Base-by-base conservation (phyloP, 2,113 vertebrate genomes). In the Zapus hudsonius region DNA sequence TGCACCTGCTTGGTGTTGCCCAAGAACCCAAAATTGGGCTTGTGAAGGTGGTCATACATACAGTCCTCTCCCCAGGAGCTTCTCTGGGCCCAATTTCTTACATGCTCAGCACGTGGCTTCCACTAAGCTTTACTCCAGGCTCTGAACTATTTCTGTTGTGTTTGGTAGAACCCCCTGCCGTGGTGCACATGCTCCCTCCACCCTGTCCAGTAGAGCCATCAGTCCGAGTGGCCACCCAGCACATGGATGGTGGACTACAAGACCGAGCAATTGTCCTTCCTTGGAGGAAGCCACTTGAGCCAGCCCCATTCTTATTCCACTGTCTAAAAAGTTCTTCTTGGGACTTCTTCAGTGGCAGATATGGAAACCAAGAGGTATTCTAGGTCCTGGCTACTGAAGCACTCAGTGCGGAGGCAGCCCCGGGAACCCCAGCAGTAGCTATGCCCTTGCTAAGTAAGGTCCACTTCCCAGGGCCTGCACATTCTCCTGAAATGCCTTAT, bases 341-440 rank as follows among this genome's bases (percentile, higher is more conserved):
- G 81, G 36, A 27, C 27, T 33, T 23, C 8, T 5, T 69, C 69
- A 55, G 94, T 96, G 95, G 94, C 94, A 93, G 93, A 95, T 57
- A 79, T 16, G 27, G 33, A 63, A 64, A 13, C 40, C 16, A n/a
- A 80, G 44, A 3, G 1, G n/a, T 23, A 73, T 66, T 25, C 31
- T 38, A 7, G 63, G 52, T 70, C 20, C 83, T 79, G 73, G 52
- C 29, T 13, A 38, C n/a, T 17, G 52, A 36, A 33, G 76, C 42
- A 52, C 17, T 0, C 73, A 0, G 75, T 31, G 52, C 89, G 0
- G 15, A 29, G 42, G 69, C 1, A 69, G 42, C 25, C 19, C 29
- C 25, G 40, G 47, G 27, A n/a, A 22, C 84, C 13, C 47, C 10
- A 3, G 17, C 38, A 61, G 67, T 61, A 36, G 52, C 70, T 36